phyloP scores from a whole-genome alignment of 2,888 invertebrate genomes.

The Isotomurus palustris region DNA sequence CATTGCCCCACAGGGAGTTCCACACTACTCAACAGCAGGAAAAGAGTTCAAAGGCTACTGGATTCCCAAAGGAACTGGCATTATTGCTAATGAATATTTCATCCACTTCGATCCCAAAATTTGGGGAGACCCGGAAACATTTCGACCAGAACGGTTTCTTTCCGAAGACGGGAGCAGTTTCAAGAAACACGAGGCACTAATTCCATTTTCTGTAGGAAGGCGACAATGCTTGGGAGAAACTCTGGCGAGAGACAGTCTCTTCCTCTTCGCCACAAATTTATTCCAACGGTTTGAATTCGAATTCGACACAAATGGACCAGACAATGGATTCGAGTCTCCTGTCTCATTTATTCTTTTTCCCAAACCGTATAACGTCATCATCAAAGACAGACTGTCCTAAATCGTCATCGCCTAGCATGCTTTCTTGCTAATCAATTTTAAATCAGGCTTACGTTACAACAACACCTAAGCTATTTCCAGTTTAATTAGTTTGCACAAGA shows the following conservation, averaged over 20 bases:
- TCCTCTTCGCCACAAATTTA: constrained; percentile 18
- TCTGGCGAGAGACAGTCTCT: constrained; percentile 23
- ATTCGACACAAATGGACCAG: not conserved
- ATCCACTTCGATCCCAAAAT: constrained; percentile 25
- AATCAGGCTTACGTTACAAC: too few species aligned
- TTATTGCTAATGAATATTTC: constrained; percentile 16
- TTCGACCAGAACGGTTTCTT: constrained; percentile 35
- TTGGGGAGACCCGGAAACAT: constrained; percentile 28
- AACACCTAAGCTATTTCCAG: too few species aligned
- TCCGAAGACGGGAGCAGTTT: constrained; percentile 16
- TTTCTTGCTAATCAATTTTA: too few species aligned
- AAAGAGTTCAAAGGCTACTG: constrained; percentile 14
- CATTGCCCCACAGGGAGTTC: constrained; percentile 17
- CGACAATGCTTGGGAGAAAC: constrained; percentile 25
- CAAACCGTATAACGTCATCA: not conserved
- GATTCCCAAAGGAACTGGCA: constrained; percentile 16
- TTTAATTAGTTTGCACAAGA: too few species aligned
- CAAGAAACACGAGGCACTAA: constrained; percentile 16
- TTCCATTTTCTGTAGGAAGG: constrained; percentile 30
- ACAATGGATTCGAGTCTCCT: not conserved
- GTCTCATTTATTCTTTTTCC: not conserved
- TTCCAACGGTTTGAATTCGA: constrained; percentile 20
- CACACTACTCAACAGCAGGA: constrained; percentile 13
- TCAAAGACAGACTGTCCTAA: not conserved
- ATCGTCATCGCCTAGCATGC: too few species aligned